Evolutionary conservation across 2,888 invertebrate genomes (phyloP).

Genomic region (Malacosoma neustria): DNA sequence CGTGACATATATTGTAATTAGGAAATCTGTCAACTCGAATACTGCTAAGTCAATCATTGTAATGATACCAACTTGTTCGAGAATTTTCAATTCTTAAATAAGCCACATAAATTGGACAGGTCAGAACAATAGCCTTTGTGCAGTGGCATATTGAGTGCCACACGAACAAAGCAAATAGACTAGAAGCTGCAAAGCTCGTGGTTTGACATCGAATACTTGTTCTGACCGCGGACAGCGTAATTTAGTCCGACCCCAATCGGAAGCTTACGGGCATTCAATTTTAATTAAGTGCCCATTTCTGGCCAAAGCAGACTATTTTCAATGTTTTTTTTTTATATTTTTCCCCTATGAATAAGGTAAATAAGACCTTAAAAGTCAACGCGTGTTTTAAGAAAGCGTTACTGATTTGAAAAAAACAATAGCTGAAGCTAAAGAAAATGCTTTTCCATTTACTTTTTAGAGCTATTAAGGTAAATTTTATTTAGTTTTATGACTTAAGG

Average conservation of each 20-base stretch:
- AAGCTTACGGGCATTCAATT: constrained; percentile 15
- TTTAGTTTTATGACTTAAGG: too few relatives aligned
- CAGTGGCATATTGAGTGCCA: background rate
- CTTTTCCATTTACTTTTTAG: background rate
- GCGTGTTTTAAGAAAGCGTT: constrained; percentile 1
- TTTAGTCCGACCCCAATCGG: constrained; percentile 10
- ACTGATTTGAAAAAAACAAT: background rate
- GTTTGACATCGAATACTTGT: constrained; percentile 5
- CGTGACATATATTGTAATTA: too few relatives aligned
- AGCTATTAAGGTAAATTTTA: too few relatives aligned
- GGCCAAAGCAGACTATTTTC: constrained; percentile 14
- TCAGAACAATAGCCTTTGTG: background rate
- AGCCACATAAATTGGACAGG: background rate
- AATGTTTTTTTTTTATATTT: too few relatives aligned
- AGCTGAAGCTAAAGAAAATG: background rate
- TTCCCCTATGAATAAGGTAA: constrained; percentile 3
- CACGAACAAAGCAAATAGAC: background rate
- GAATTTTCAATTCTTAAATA: background rate
- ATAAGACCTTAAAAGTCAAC: constrained; percentile 6
- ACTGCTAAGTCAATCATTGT: too few relatives aligned
- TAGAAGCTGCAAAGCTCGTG: constrained; percentile 1
- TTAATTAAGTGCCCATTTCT: constrained; percentile 15
- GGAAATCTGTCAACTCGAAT: too few relatives aligned
- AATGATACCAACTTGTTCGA: background rate
- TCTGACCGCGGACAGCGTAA: constrained; percentile 12